Evolutionary conservation across 2,888 invertebrate species (phyloP), one percentile per base, ranked within the genome.

Genomic region (Leptarthrus brevirostris): DNA sequence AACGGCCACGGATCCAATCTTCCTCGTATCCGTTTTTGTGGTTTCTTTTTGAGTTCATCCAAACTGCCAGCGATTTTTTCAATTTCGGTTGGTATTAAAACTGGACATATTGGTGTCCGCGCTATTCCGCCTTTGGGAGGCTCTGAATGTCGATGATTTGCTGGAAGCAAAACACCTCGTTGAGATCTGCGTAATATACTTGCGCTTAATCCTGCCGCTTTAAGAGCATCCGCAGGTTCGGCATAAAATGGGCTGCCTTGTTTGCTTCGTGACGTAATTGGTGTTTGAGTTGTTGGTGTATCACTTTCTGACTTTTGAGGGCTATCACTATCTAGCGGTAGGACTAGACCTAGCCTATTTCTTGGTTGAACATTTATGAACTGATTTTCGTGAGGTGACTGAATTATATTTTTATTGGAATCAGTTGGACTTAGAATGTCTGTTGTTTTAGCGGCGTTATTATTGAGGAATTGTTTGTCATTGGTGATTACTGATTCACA

Each of bases 191-290:
- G 80, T 71, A 84, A 74, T n/a, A 84, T 83, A 72, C 79, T 81
- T 49, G 83, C 83, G 12, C 81, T 82, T 10, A 83, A 74, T 56
- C 83, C 83, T 44, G 83, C 83, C 75, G 83, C 84, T 80, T 90
- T 89, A 73, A 95, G 87, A 24, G 94, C 90, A 85, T 95, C 95
- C 10, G 95, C 94, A 26, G 95, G 95, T 84, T 95, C 95, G 1
- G 94, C 94, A 81, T 95, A 95, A 81, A 94, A 94, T 1, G 95
- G 95, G 82, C 94, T 94, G 12, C 91, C 91, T 81, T 93, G 91
- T 78, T 93, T 93, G 75, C 86, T 85, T 47, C 84, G 81, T 1
- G 78, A 76, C 6, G 81, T 82, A 0, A 81, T 78, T 3, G 81
- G 80, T 3, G 81, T 81, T 16, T 80, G 82, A 8, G 81, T 82